phyloP scores from a whole-genome alignment of 1,140 invertebrate species.

The Epicauta chinensis region DNA sequence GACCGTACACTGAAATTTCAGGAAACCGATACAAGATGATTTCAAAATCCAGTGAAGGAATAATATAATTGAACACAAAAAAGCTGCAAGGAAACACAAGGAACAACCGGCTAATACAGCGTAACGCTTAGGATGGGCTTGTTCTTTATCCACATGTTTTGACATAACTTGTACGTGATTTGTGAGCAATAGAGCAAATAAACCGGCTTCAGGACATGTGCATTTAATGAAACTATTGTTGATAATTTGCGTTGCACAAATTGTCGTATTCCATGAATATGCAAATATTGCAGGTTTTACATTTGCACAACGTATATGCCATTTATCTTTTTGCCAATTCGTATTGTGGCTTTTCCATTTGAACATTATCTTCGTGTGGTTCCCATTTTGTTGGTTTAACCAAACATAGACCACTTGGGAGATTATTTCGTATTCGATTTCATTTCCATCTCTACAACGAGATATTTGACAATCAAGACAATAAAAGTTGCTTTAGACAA shows the following conservation, averaged over 20 bases:
- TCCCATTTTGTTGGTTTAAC: conserved; percentile 23
- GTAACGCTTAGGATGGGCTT: conserved; percentile 20
- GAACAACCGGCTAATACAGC: conserved; percentile 22
- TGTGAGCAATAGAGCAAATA: conserved; percentile 53
- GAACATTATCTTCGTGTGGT: neutral
- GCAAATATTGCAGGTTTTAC: conserved; percentile 38
- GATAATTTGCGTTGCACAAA: conserved; percentile 47
- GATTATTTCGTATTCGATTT: conserved; percentile 59
- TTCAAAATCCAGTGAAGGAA: conserved; percentile 20
- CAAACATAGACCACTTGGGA: conserved; percentile 53
- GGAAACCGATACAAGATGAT: conserved; percentile 18
- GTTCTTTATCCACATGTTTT: conserved; percentile 9
- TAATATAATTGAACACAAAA: conserved; percentile 20
- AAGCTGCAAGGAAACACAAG: conserved; percentile 20
- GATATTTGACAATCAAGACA: no score
- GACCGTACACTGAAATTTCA: conserved; percentile 30
- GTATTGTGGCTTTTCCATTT: conserved; percentile 9
- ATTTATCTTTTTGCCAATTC: conserved; percentile 29
- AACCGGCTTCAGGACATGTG: conserved; percentile 51
- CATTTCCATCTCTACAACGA: conserved; percentile 58
- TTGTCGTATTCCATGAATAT: conserved; percentile 47
- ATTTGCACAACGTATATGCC: conserved; percentile 49
- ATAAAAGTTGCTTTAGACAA: no score
- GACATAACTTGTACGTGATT: conserved; percentile 9
- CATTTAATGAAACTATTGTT: conserved; percentile 49